A percentile compares a stretch with the other conserved stretches of the same genome.
Evolutionary conservation across 2,113 vertebrate species (phyloP).

Genomic region (Leucoraja erinaceus): DNA sequence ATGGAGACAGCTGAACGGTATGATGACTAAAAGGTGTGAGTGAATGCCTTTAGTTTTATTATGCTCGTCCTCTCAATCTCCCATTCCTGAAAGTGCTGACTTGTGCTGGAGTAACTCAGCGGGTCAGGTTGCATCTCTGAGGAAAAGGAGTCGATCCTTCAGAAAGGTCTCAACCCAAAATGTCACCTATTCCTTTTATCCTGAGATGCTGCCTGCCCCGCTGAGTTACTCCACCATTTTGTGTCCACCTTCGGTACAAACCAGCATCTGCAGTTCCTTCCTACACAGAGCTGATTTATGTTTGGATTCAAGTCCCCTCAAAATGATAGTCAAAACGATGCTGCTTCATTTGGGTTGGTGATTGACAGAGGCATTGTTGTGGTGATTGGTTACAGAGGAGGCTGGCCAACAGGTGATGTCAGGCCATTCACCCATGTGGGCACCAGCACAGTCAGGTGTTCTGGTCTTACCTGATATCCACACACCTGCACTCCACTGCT

Average conservation of each 20-base stretch:
- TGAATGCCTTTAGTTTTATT: background rate
- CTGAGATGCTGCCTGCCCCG: too few relatives aligned
- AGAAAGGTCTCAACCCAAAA: too few relatives aligned
- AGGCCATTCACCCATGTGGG: background rate
- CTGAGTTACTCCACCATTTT: too few relatives aligned
- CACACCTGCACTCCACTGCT: background rate
- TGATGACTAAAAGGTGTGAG: background rate
- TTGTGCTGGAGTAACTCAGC: too few relatives aligned
- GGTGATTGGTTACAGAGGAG: background rate
- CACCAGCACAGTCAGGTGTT: background rate
- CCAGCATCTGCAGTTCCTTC: too few relatives aligned
- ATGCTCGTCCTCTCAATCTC: background rate
- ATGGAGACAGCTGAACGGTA: background rate
- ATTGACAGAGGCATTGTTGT: background rate
- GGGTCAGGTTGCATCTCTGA: too few relatives aligned
- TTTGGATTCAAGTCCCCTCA: background rate
- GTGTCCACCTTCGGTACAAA: too few relatives aligned
- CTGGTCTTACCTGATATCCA: background rate
- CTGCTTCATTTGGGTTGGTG: background rate
- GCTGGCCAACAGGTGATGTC: background rate
- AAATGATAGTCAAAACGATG: background rate
- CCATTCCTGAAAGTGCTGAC: background rate
- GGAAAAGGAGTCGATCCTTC: too few relatives aligned
- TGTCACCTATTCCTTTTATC: too few relatives aligned
- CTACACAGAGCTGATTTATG: too few relatives aligned